Percentiles rank a stretch among this genome's conserved stretches.
Conservation (phyloP, 2,888 invertebrate genomes). For the Octonoba sinensis region DNA sequence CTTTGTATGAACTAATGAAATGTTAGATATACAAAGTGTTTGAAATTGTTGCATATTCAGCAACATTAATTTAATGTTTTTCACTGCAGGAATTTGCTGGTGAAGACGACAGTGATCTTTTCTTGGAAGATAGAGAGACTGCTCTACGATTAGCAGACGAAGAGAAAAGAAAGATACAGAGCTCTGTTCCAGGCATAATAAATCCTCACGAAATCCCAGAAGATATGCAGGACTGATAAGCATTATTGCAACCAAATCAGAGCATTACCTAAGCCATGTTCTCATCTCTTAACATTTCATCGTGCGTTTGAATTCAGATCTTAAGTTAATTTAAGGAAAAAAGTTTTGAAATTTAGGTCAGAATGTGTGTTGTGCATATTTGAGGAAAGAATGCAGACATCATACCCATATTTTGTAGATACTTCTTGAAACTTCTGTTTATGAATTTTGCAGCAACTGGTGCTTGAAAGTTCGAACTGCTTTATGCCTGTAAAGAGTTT, state of each 20-base stretch:
- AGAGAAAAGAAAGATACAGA: constrained; percentile 91
- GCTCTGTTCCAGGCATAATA: constrained; percentile 95
- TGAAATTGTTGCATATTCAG: not conserved
- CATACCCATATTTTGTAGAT: constrained; percentile 64
- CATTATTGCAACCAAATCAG: constrained; percentile 13
- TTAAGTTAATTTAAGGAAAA: constrained; percentile 49
- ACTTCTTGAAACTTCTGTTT: constrained; percentile 48
- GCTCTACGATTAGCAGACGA: constrained; percentile 90
- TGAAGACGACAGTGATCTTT: constrained; percentile 97
- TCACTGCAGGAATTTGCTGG: constrained; percentile 92
- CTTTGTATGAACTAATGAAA: too few species aligned
- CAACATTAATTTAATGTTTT: constrained; percentile 6
- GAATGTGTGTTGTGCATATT: constrained; percentile 56
- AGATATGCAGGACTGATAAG: constrained; percentile 87
- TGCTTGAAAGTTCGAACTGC: constrained; percentile 61
- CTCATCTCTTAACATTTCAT: constrained; percentile 45
- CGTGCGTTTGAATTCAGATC: constrained; percentile 38
- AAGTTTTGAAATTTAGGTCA: constrained; percentile 41
- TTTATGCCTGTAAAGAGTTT: constrained; percentile 27
- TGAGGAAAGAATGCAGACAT: constrained; percentile 62
- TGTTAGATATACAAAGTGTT: too few species aligned
- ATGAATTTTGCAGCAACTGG: constrained; percentile 60
- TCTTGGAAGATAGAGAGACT: constrained; percentile 94
- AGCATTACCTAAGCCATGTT: constrained; percentile 48
- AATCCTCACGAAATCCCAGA: constrained; percentile 96